phyloP scores from a whole-genome alignment of 2,797 vertebrate species.

The Rallus crepitans region DNA sequence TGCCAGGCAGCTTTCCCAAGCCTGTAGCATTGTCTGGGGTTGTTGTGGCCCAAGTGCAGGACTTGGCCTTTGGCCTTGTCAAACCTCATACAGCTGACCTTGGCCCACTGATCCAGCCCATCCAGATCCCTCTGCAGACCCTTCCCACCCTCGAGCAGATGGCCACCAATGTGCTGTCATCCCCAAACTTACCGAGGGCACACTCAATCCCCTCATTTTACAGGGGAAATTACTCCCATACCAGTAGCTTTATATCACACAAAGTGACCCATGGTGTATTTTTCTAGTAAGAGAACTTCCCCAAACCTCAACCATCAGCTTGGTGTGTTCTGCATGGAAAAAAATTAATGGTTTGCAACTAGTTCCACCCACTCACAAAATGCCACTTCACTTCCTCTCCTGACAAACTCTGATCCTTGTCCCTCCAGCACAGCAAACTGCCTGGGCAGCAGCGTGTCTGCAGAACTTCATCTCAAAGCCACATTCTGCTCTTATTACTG shows the following conservation, averaged over 20 bases:
- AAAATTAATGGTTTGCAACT: background rate
- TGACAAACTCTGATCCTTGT: background rate
- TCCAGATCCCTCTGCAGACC: no score
- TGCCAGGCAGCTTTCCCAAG: no score
- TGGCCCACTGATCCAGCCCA: no score
- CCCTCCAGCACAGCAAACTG: background rate
- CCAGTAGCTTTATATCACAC: accelerated
- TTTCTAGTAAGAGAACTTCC: background rate
- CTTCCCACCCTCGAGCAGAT: no score
- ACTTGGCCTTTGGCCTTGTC: no score
- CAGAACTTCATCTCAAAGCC: slow-evolving; percentile 47
- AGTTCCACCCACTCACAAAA: background rate
- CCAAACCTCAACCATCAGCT: background rate
- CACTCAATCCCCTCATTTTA: background rate
- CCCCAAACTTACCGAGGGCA: no score
- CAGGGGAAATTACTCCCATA: background rate
- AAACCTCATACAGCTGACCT: no score
- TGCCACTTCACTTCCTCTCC: background rate
- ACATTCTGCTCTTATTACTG: slow-evolving; percentile 15
- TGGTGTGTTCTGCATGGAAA: background rate
- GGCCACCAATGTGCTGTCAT: no score
- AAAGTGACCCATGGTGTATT: background rate
- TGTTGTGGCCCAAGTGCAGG: no score
- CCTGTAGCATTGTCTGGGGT: no score
- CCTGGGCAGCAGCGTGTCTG: background rate